Percentiles rank a stretch among this genome's conserved stretches.
These are phyloP conservation scores for Zele albiditarsus DNA, from an alignment of 2,888 invertebrate genomes.

Conservation along the genomic window DNA sequence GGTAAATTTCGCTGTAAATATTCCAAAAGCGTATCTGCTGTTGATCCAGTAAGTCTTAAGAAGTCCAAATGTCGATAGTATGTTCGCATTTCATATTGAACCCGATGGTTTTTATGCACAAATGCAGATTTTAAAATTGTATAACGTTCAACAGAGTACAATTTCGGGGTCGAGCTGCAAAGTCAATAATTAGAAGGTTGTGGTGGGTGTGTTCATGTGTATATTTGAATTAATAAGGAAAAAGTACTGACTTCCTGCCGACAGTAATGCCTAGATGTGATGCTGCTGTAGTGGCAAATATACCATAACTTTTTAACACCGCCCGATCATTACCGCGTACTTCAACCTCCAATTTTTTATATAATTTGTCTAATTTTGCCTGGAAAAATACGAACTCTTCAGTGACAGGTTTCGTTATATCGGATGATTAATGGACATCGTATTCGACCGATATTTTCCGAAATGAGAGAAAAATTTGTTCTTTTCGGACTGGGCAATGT, in stretches of 20 bases:
- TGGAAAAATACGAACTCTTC: conserved; percentile 16
- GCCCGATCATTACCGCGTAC: conserved; percentile 90
- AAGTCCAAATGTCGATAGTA: conserved; percentile 90
- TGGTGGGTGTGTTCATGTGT: background rate
- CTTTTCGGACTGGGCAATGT: no score
- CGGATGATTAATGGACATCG: no score
- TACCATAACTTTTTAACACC: conserved; percentile 90
- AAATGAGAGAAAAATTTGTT: no score
- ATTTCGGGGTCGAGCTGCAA: conserved; percentile 83
- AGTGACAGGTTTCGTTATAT: no score
- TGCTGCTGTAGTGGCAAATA: conserved; percentile 88
- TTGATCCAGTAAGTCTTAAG: conserved; percentile 92
- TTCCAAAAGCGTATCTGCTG: conserved; percentile 95
- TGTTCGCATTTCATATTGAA: conserved; percentile 96
- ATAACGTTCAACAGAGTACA: conserved; percentile 83
- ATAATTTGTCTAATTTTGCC: conserved; percentile 81
- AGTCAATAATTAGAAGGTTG: conserved; percentile 27
- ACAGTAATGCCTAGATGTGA: conserved; percentile 85
- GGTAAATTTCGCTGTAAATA: conserved; percentile 97
- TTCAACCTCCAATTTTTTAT: conserved; percentile 88
- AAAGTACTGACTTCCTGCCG: conserved; percentile 75
- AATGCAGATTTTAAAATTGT: conserved; percentile 91
- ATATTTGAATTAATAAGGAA: conserved; percentile 16
- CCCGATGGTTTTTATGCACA: conserved; percentile 93
- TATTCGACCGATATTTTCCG: no score